Evolutionary conservation across 2,113 vertebrate species (phyloP).

Genomic region (Eurystomus gularis): DNA sequence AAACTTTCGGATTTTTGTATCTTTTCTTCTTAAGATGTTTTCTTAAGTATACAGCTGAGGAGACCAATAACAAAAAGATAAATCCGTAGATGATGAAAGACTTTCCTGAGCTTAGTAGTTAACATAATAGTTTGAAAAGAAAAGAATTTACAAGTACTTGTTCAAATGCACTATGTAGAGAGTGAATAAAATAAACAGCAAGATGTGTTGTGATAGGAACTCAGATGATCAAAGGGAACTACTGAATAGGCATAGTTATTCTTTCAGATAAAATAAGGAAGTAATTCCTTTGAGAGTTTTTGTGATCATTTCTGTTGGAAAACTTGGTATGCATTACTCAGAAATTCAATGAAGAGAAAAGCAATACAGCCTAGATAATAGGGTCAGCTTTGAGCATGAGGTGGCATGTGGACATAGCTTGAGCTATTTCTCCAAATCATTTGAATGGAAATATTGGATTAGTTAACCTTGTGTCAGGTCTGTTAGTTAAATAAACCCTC

Average conservation of each 20-base stretch:
- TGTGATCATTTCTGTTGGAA: constrained; percentile 69
- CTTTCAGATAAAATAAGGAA: constrained; percentile 74
- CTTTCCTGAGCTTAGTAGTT: constrained; percentile 59
- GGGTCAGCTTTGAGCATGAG: constrained; percentile 57
- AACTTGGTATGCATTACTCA: constrained; percentile 64
- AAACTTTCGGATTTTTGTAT: constrained; percentile 18
- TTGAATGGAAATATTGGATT: constrained; percentile 70
- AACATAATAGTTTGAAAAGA: constrained; percentile 68
- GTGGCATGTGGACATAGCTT: constrained; percentile 55
- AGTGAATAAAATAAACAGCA: constrained; percentile 72
- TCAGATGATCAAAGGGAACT: constrained; percentile 69
- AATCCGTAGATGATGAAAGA: constrained; percentile 57
- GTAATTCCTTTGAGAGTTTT: constrained; percentile 70
- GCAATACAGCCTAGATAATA: constrained; percentile 64
- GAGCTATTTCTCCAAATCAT: constrained; percentile 48
- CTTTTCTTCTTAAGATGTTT: constrained; percentile 57
- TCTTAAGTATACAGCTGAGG: constrained; percentile 47
- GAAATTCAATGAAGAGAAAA: constrained; percentile 69
- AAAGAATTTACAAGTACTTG: constrained; percentile 62
- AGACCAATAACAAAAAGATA: constrained; percentile 58
- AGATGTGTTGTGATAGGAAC: constrained; percentile 67
- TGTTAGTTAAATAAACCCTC: constrained; percentile 71
- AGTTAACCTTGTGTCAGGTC: constrained; percentile 62
- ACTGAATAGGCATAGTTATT: constrained; percentile 69
- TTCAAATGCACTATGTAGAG: constrained; percentile 38